Evolutionary conservation across 2,113 vertebrate species (phyloP), one percentile per base, ranked within the genome.

Genomic region (Cricetomys ansorgei): DNA sequence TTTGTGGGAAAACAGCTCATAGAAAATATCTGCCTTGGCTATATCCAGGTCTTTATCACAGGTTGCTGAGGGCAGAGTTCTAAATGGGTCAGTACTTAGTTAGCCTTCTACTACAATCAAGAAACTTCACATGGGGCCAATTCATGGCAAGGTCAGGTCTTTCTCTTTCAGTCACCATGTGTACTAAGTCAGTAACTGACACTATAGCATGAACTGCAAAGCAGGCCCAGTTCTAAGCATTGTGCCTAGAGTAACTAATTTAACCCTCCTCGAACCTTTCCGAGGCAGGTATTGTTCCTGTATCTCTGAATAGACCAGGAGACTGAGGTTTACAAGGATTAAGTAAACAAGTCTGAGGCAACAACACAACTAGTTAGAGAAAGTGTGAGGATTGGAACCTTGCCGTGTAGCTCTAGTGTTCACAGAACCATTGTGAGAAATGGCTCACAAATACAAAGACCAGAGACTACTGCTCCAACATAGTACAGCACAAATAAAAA

Each of bases 41-140:
- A 70, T 93, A 17, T 19, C 37, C 64, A 40, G 72, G 80, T 75
- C 31, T 96, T 70, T 43, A 72, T 57, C 43, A 31, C 7, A 75
- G 55, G 62, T 43, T 92, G 50, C 55, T 77, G 72, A 92, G 1
- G 48, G 37, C 87, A 88, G 29, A 70, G 19, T 7, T 97, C 40
- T 65, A 72, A 91, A 92, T 19, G 29, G 65, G 92, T 53, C 65
- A 86, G 17, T 76, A 93, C 75, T 89, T 85, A 70, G 59, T 89
- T 85, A 70, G 59, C 45, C 40, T 88, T 50, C 57, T 76, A 7
- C 77, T 45, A 34, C 43, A 64, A 13, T 87, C 75, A 88, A 77
- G 53, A 88, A 91, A 92, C n/a, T 76, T 92, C 73, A 76, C 6
- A 27, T 53, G 15, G 15, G 72, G n/a, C n/a, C 90, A 93, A 15